Evolutionary conservation across 1,140 invertebrate genomes (phyloP), one percentile per base, ranked within the genome.

Genomic region (Sycophila sp.): DNA sequence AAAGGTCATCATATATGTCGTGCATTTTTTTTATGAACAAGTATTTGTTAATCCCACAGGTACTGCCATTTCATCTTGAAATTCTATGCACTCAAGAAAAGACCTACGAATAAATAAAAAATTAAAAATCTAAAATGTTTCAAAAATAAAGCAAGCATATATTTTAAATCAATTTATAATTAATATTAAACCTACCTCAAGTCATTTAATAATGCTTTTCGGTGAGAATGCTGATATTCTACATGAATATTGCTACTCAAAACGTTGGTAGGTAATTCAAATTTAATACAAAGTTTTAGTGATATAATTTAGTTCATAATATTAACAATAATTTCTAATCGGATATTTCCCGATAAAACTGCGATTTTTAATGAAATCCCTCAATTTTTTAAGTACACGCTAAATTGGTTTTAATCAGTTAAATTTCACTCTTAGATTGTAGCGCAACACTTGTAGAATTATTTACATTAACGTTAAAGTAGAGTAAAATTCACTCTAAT

Each of bases 1-100:
- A 89, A 8, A 89, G 76, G 7, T 82, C 76, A 72, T 87, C 78
- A 70, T 89, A 89, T 42, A 81, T 84, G 4, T 78, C 26, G 24
- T 6, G 49, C 62, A 60, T 86, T 83, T 32, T 76, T 82, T 58
- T 86, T 86, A 22, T 79, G 74, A 22, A 86, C 28, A 40, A 86
- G 68, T 85, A 36, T 85, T 86, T 24, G 84, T 86, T 0, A 73
- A 75, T 34, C 71, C 78, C 11, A 81, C 67, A 34, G 84, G 83
- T 22, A 67, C 28, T 19, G 70, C 76, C 64, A 86, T 77, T 8
- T 79, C 80, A n/a, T 80, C 66, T 73, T 86, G 84, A 63, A 86
- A 82, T 67, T 84, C 81, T n/a, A 69, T 10, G 62, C 78, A 81
- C 36, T 80, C 75, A 22, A 81, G 65, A 62, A 86, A 77, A 5